Percentiles rank a stretch among this genome's conserved stretches.
These are phyloP conservation scores for Tetragnatha versicolor DNA, from an alignment of 1,140 invertebrate genomes.

Conservation along the genomic window DNA sequence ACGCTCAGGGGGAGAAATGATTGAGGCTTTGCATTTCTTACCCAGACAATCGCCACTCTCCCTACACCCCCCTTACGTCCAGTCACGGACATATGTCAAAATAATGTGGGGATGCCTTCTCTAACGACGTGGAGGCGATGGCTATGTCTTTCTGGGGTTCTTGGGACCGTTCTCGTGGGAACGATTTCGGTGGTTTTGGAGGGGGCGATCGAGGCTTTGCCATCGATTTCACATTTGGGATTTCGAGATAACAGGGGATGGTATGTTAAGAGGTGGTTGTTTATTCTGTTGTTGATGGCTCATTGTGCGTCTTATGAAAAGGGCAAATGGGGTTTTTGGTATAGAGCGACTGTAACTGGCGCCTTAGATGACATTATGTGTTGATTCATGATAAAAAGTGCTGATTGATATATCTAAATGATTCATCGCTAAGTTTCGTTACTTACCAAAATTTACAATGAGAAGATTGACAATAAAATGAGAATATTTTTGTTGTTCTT, in stretches of 20 bases:
- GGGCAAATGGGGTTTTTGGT: not conserved
- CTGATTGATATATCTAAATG: too few species aligned
- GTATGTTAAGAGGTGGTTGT: not conserved
- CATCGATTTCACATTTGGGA: constrained; percentile 19
- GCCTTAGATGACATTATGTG: too few species aligned
- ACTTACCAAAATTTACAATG: too few species aligned
- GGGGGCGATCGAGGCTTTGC: not conserved
- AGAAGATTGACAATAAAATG: too few species aligned
- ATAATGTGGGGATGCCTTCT: constrained; percentile 18
- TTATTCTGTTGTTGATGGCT: not conserved
- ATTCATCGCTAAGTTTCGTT: too few species aligned
- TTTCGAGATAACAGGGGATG: not conserved
- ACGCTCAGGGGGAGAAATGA: not conserved
- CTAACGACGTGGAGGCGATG: not conserved
- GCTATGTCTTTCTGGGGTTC: not conserved
- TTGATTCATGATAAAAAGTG: too few species aligned
- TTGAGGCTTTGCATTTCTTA: not conserved
- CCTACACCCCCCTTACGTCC: not conserved
- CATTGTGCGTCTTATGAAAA: not conserved
- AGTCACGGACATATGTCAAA: constrained; percentile 25
- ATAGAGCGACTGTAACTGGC: too few species aligned
- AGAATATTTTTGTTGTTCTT: too few species aligned
- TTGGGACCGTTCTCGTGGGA: too few species aligned
- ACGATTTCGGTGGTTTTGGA: too few species aligned
- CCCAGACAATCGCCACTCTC: not conserved